Evolutionary conservation across 2,797 vertebrate genomes (phyloP).

Genomic region (Malurus leucopterus): DNA sequence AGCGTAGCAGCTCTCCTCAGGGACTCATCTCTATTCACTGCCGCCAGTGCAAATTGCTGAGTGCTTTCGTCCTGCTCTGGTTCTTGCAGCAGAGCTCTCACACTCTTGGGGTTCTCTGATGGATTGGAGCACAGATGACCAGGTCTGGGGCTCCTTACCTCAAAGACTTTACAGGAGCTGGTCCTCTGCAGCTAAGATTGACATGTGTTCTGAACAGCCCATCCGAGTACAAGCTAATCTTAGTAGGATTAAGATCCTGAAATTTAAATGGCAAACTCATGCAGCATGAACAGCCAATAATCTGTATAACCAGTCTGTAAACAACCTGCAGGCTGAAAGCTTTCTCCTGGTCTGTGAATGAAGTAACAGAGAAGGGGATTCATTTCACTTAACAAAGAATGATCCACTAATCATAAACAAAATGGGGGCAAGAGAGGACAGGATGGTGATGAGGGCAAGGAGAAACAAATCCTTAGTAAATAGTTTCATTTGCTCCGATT

Average conservation of each 20-base stretch:
- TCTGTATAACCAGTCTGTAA: not conserved
- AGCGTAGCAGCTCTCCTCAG: constrained; percentile 14
- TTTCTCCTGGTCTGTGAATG: not conserved
- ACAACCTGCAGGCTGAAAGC: not conserved
- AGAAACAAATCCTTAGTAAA: not conserved
- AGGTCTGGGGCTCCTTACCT: not conserved
- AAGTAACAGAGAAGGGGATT: not conserved
- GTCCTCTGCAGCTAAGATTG: not conserved
- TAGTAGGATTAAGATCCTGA: constrained; percentile 21
- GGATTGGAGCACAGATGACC: not conserved
- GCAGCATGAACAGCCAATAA: constrained; percentile 9
- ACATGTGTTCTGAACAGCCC: not conserved
- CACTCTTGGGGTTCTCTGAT: not conserved
- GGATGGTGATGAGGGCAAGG: not conserved
- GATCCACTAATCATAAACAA: not conserved
- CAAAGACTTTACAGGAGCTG: not conserved
- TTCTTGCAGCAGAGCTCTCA: not conserved
- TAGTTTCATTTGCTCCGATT: not conserved
- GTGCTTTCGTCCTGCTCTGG: not conserved
- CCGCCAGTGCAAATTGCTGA: not conserved
- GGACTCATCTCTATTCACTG: constrained; percentile 8
- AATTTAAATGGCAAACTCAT: constrained; percentile 12
- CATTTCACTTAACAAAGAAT: not conserved
- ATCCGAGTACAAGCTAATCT: not conserved
- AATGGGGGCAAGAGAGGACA: not conserved